Evolutionary conservation across 1,140 invertebrate species (phyloP).

Genomic region (Panulirus ornatus): DNA sequence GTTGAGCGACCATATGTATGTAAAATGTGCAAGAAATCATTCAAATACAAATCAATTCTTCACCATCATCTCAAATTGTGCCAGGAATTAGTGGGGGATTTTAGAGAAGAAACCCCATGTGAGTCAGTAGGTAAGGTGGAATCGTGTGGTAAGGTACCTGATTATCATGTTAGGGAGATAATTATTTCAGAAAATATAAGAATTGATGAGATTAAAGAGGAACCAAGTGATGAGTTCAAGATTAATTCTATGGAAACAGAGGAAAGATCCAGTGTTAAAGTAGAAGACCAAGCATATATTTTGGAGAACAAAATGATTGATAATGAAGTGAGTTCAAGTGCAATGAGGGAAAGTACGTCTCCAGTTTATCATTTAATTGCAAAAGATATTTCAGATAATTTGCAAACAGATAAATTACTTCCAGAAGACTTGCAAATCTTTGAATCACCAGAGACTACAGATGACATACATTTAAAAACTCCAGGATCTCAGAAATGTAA

Average conservation of each 20-base stretch:
- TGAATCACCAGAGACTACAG: background rate
- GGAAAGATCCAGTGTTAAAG: background rate
- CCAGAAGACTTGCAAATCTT: background rate
- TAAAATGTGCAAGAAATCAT: background rate
- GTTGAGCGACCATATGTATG: conserved; percentile 9
- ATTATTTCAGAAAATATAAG: background rate
- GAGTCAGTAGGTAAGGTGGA: background rate
- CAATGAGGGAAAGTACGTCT: background rate
- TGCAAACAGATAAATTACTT: background rate
- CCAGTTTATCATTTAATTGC: background rate
- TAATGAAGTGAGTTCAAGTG: background rate
- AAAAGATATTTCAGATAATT: background rate
- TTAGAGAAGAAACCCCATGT: background rate
- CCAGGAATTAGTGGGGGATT: background rate
- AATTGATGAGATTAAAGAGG: background rate
- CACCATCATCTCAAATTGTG: background rate
- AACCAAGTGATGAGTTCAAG: background rate
- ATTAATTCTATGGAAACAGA: background rate
- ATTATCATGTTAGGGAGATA: background rate
- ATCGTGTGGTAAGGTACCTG: background rate
- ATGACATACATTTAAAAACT: background rate
- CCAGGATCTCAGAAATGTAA: background rate
- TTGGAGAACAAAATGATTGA: background rate
- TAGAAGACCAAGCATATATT: background rate
- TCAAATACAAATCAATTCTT: background rate